phyloP scores from a whole-genome alignment of 2,797 vertebrate genomes.

The Pseudochaenichthys georgianus region DNA sequence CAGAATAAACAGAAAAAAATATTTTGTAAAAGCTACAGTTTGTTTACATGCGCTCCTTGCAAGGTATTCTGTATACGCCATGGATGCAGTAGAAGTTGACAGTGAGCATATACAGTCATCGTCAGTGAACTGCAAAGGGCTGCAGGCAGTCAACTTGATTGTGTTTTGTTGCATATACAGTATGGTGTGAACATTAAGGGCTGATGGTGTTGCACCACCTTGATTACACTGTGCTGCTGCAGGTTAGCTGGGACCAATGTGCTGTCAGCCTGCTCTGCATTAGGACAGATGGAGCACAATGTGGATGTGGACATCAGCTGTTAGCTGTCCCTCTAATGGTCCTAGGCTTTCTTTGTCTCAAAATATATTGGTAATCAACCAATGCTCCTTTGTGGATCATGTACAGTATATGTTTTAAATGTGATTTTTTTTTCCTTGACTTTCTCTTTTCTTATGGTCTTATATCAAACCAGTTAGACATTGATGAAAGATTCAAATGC shows the following conservation, averaged over 20 bases:
- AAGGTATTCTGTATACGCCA: background rate
- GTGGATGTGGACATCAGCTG: constrained; percentile 28
- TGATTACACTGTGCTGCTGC: constrained; percentile 37
- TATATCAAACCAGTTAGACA: constrained; percentile 48
- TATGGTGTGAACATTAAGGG: constrained; percentile 13
- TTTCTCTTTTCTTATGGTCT: constrained; percentile 14
- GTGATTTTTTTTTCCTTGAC: background rate
- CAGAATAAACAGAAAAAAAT: background rate
- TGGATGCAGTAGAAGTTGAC: background rate
- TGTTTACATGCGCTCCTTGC: background rate
- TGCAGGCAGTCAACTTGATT: constrained; percentile 22
- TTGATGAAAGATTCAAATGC: constrained; percentile 24
- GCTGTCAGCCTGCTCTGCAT: constrained; percentile 41
- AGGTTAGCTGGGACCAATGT: constrained; percentile 26
- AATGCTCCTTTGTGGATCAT: background rate
- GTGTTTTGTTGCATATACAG: constrained; percentile 24
- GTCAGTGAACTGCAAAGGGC: constrained; percentile 10
- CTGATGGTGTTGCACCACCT: constrained; percentile 27
- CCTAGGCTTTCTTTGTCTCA: background rate
- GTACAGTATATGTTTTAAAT: background rate
- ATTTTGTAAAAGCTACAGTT: background rate
- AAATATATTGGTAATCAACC: constrained; percentile 1
- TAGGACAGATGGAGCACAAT: constrained; percentile 28
- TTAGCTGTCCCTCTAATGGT: constrained; percentile 32
- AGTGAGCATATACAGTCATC: background rate